Percentiles rank a stretch among this genome's conserved stretches.
Evolutionary conservation across 2,888 invertebrate genomes (phyloP).

Genomic region (Galerucella pusilla): DNA sequence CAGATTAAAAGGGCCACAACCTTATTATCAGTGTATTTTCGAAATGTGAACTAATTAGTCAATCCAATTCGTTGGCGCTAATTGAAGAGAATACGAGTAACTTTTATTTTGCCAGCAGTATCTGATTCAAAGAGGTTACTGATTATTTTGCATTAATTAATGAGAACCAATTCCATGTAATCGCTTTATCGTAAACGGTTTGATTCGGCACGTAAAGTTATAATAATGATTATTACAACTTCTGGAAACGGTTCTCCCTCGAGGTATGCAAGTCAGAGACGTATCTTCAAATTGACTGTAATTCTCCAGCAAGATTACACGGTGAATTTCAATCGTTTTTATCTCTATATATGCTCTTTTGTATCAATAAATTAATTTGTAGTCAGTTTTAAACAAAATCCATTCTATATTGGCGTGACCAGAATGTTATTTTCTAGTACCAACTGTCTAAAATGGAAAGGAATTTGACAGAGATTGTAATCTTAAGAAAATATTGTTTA

Average conservation of each 20-base stretch:
- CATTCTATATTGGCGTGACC: too few relatives aligned
- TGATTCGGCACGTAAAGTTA: constrained; percentile 48
- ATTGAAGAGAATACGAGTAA: constrained; percentile 43
- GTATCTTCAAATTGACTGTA: constrained; percentile 4
- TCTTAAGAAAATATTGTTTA: too few relatives aligned
- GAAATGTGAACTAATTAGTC: constrained; percentile 41
- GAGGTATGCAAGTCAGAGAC: constrained; percentile 14
- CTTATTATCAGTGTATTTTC: constrained; percentile 36
- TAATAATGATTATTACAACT: constrained; percentile 41
- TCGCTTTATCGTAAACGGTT: constrained; percentile 43
- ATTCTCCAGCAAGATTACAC: background rate
- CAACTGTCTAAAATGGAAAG: too few relatives aligned
- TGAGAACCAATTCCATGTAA: constrained; percentile 39
- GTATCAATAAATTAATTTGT: too few relatives aligned
- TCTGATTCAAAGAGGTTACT: constrained; percentile 43
- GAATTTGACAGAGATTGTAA: too few relatives aligned
- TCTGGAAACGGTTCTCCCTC: constrained; percentile 36
- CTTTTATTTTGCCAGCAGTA: constrained; percentile 42
- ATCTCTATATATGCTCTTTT: background rate
- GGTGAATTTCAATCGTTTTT: background rate
- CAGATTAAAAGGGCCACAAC: constrained; percentile 26
- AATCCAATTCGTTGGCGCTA: constrained; percentile 27
- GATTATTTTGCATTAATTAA: constrained; percentile 46
- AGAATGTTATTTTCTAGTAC: too few relatives aligned
- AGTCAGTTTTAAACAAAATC: too few relatives aligned